phyloP scores from a whole-genome alignment of 2,888 invertebrate genomes.

The Perizoma affinitatum region DNA sequence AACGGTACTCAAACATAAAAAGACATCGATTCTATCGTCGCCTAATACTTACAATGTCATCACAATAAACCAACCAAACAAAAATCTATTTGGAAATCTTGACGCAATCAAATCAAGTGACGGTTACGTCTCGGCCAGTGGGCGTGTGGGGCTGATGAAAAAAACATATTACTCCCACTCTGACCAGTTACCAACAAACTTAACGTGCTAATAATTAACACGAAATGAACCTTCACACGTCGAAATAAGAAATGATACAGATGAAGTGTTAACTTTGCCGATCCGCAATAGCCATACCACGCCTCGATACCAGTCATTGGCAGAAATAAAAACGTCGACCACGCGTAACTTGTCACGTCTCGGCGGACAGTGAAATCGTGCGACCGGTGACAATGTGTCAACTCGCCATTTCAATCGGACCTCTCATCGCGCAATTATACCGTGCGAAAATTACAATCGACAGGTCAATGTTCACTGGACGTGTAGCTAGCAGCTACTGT shows the following conservation, averaged over 20 bases:
- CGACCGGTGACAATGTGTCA: conserved; percentile 80
- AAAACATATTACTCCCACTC: conserved; percentile 83
- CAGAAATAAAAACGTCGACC: conserved; percentile 83
- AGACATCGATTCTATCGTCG: conserved; percentile 13
- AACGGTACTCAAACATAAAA: conserved; percentile 1
- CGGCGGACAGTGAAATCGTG: conserved; percentile 81
- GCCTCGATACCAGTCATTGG: conserved; percentile 83
- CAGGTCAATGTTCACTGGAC: conserved; percentile 59
- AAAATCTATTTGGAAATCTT: conserved; percentile 64
- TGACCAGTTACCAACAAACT: conserved; percentile 65
- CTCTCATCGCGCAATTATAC: conserved; percentile 33
- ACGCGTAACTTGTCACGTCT: conserved; percentile 83
- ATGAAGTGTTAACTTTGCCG: conserved; percentile 50
- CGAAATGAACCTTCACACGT: conserved; percentile 55
- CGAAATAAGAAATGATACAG: conserved; percentile 52
- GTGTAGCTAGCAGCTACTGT: conserved; percentile 37
- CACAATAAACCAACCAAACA: conserved; percentile 38
- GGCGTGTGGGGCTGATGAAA: conserved; percentile 76
- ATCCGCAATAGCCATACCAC: conserved; percentile 73
- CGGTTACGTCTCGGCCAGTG: conserved; percentile 68
- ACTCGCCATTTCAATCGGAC: conserved; percentile 41
- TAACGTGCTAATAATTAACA: conserved; percentile 42
- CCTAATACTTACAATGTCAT: conserved; percentile 31
- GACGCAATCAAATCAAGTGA: conserved; percentile 61
- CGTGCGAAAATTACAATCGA: conserved; percentile 33